phyloP scores from a whole-genome alignment of 2,888 invertebrate genomes.

The Diarsia rubi region DNA sequence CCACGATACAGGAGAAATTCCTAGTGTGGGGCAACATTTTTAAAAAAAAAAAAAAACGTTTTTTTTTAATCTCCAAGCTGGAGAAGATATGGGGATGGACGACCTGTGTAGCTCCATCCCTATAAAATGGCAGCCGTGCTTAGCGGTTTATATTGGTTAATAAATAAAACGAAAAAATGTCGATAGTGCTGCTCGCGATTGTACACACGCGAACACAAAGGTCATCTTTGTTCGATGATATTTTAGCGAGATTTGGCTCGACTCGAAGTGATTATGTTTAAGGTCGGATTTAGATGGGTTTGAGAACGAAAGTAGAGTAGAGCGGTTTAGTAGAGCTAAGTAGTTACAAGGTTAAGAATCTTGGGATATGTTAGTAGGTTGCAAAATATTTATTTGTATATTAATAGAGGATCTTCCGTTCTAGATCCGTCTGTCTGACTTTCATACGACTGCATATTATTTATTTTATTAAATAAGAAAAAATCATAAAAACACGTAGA shows the following conservation, averaged over 20 bases:
- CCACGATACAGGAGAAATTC: no score
- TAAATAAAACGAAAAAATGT: background rate
- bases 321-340: slow-evolving; percentile 20
- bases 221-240: slow-evolving; percentile 69
- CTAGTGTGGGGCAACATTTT: no score
- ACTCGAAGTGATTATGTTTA: slow-evolving; percentile 33
- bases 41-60: no score
- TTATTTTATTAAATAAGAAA: no score
- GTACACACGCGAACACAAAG: slow-evolving; percentile 61
- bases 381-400: slow-evolving; percentile 10
- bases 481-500: no score
- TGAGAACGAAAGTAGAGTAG: slow-evolving; percentile 50
- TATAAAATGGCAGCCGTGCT: no score
- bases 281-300: slow-evolving; percentile 51
- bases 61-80: no score
- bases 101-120: no score
- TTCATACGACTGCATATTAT: background rate
- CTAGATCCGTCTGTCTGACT: background rate
- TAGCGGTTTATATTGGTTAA: no score
- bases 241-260: slow-evolving; percentile 45
- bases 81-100: no score
- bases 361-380: background rate
- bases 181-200: background rate
- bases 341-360: slow-evolving; percentile 36
- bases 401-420: background rate